Conservation (phyloP, 2,113 vertebrate species). For the Guaruba guarouba region DNA sequence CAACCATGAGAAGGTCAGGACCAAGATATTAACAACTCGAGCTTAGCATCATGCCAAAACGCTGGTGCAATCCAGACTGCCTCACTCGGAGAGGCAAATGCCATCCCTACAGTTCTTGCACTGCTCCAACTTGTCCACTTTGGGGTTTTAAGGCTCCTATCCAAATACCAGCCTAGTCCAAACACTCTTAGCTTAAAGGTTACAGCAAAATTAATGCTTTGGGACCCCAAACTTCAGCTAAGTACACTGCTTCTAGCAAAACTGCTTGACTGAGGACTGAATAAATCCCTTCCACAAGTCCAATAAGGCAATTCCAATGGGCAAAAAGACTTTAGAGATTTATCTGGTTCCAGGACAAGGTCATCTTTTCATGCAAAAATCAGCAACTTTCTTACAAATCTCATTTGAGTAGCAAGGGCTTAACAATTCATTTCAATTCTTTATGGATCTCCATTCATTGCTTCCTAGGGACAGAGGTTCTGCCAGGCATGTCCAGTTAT, state of each 20-base stretch:
- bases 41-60: background rate
- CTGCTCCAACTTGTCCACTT: background rate
- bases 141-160: background rate
- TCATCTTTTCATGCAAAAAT: conserved; percentile 57
- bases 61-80: background rate
- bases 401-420: conserved; percentile 16
- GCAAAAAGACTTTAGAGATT: background rate
- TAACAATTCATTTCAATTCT: conserved; percentile 20
- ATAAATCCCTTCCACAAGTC: conserved; percentile 1
- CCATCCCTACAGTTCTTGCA: background rate
- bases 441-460: conserved; percentile 21
- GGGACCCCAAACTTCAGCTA: background rate
- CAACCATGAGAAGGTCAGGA: background rate
- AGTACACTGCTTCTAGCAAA: background rate
- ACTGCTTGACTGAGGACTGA: background rate
- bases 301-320: background rate
- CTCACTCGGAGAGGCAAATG: background rate
- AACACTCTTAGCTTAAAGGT: background rate
- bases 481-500: background rate
- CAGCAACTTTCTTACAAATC: conserved; percentile 49
- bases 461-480: conserved; percentile 19
- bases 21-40: background rate
- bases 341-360: conserved; percentile 34
- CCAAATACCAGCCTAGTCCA: background rate
- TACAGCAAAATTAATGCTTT: background rate